These are phyloP conservation scores for Stigmatopora nigra DNA, from an alignment of 2,113 vertebrate genomes.

Conservation along the genomic window DNA sequence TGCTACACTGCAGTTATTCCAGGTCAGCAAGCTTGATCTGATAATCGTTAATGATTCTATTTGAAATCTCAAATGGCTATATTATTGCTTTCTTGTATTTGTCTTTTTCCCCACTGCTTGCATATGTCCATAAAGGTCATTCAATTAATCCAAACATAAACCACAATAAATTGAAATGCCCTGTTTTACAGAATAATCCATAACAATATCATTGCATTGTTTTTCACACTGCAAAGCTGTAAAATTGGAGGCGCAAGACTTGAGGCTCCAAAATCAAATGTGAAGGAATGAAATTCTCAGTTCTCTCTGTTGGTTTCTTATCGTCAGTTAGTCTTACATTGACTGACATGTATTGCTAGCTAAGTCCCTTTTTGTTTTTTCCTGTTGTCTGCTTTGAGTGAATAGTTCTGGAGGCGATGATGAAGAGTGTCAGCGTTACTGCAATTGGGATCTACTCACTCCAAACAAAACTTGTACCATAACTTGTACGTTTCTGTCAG, in stretches of 20 bases:
- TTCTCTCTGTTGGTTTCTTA: conserved; percentile 34
- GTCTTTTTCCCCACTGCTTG: conserved; percentile 2
- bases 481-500: conserved; percentile 20
- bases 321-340: conserved; percentile 43
- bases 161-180: conserved; percentile 66
- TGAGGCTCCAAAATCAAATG: conserved; percentile 43
- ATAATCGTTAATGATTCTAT: conserved; percentile 7
- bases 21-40: conserved; percentile 9
- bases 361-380: conserved; percentile 35
- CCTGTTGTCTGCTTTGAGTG: conserved; percentile 23
- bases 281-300: conserved; percentile 28
- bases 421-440: conserved; percentile 19
- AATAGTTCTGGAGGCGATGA: conserved; percentile 25
- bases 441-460: conserved; percentile 16
- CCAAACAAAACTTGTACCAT: conserved; percentile 15
- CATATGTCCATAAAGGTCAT: conserved; percentile 62
- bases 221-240: conserved; percentile 41
- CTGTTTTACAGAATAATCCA: conserved; percentile 75
- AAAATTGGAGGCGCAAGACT: conserved; percentile 62
- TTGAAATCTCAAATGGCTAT: conserved; percentile 9
- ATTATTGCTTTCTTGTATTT: conserved; percentile 2
- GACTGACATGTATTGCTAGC: conserved; percentile 33
- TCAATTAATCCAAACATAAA: conserved; percentile 69
- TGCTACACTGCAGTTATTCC: conserved; percentile 15
- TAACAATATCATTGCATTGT: conserved; percentile 56